A percentile compares a stretch with the other conserved stretches of the same genome.
Conservation (phyloP, 2,888 invertebrate genomes). For the Argyresthia albistria region DNA sequence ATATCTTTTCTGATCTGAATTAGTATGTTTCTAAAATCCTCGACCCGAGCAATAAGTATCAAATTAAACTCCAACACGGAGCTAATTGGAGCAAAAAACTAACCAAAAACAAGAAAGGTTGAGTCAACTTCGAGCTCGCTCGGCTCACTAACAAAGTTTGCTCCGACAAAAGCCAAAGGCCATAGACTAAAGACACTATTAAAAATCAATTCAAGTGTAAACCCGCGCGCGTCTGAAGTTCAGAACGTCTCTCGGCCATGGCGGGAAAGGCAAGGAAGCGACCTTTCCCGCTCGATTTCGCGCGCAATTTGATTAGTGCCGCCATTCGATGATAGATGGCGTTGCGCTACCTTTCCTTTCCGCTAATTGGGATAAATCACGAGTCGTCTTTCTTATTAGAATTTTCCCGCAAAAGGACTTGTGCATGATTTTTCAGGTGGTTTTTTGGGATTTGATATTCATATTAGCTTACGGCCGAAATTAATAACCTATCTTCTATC, state of each 20-base stretch:
- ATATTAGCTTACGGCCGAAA: too few species aligned
- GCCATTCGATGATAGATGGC: conserved; percentile 57
- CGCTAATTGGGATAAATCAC: too few species aligned
- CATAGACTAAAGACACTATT: conserved; percentile 49
- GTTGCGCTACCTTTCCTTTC: conserved; percentile 8
- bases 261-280: conserved; percentile 57
- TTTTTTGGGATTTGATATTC: too few species aligned
- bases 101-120: background rate
- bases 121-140: conserved; percentile 30
- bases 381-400: too few species aligned
- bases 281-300: conserved; percentile 68
- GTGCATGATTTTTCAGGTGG: too few species aligned
- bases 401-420: too few species aligned
- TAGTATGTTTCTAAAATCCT: too few species aligned
- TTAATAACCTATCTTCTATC: too few species aligned
- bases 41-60: too few species aligned
- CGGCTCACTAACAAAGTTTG: conserved; percentile 55
- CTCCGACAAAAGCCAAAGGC: conserved; percentile 53
- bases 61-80: too few species aligned
- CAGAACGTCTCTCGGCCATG: conserved; percentile 51
- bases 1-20: too few species aligned
- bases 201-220: conserved; percentile 67
- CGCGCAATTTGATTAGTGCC: conserved; percentile 68
- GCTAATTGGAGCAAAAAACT: background rate
- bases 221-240: conserved; percentile 36